These are phyloP conservation scores for Drosophila leontia DNA, from an alignment of 1,140 invertebrate genomes.

Conservation along the genomic window DNA sequence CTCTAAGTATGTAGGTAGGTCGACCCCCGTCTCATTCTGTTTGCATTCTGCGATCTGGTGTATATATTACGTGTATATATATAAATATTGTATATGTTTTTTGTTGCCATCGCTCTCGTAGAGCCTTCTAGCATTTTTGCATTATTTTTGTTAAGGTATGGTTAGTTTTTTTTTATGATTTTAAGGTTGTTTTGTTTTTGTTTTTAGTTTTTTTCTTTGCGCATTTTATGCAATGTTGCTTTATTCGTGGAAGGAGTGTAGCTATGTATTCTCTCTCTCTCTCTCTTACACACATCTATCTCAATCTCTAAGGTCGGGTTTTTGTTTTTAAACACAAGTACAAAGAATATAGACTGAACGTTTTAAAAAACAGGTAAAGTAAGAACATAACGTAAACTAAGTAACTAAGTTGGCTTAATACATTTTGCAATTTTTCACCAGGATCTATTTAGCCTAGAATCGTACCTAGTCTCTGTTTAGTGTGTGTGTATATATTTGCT, in stretches of 20 bases:
- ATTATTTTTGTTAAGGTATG: conserved; percentile 37
- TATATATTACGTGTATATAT: conserved; percentile 57
- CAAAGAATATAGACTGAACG: conserved; percentile 39
- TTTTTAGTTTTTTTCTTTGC: conserved; percentile 59
- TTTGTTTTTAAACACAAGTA: conserved; percentile 43
- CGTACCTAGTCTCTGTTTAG: conserved; percentile 39
- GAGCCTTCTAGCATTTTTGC: conserved; percentile 51
- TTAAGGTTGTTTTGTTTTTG: conserved; percentile 26
- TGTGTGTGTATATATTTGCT: conserved; percentile 42
- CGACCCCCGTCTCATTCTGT: conserved; percentile 3
- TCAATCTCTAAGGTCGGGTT: conserved; percentile 31
- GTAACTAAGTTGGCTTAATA: conserved; percentile 68
- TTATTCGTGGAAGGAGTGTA: conserved; percentile 77
- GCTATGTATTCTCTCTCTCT: conserved; percentile 52
- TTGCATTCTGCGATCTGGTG: conserved; percentile 31
- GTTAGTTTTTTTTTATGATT: conserved; percentile 20
- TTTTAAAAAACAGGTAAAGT: conserved; percentile 26
- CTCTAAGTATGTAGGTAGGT: conserved; percentile 41
- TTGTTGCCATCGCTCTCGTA: conserved; percentile 61
- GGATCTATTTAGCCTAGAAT: conserved; percentile 27
- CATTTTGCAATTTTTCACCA: conserved; percentile 38
- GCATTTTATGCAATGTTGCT: conserved; percentile 81
- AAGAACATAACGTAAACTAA: conserved; percentile 49
- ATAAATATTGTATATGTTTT: conserved; percentile 62
- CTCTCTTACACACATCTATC: conserved; percentile 20